Percentiles rank a stretch among this genome's conserved stretches.
Evolutionary conservation across 1,140 invertebrate genomes (phyloP).

Genomic region (Palaemon carinicauda): DNA sequence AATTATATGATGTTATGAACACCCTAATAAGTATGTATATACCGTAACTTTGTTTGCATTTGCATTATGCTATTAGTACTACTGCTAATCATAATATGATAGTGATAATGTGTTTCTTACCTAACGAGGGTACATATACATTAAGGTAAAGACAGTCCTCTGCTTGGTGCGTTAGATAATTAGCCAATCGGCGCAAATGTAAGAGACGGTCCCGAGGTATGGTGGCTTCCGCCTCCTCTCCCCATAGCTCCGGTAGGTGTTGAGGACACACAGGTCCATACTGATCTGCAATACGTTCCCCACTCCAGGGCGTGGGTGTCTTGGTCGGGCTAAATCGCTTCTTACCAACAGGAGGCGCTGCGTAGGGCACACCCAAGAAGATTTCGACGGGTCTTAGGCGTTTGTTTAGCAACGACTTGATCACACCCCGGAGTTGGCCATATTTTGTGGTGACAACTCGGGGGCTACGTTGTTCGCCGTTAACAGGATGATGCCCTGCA

Average conservation of each 20-base stretch:
- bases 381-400: conserved; percentile 75
- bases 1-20: no score
- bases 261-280: conserved; percentile 91
- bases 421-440: conserved; percentile 66
- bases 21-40: no score
- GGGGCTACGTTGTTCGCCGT: conserved; percentile 51
- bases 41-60: no score
- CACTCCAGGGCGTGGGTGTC: conserved; percentile 88
- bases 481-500: background rate
- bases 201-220: conserved; percentile 89
- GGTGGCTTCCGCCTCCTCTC: conserved; percentile 77
- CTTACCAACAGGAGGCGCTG: conserved; percentile 85
- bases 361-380: conserved; percentile 94
- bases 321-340: conserved; percentile 92
- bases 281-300: conserved; percentile 78
- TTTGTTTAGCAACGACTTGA: conserved; percentile 64
- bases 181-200: conserved; percentile 82
- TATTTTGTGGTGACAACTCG: conserved; percentile 66
- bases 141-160: conserved; percentile 98
- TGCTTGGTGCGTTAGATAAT: conserved; percentile 87
- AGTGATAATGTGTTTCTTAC: conserved; percentile 76
- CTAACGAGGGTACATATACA: conserved; percentile 91
- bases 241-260: conserved; percentile 82
- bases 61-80: no score
- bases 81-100: no score